Conservation (phyloP, 2,888 invertebrate species). For the Vandiemenella viatica region DNA sequence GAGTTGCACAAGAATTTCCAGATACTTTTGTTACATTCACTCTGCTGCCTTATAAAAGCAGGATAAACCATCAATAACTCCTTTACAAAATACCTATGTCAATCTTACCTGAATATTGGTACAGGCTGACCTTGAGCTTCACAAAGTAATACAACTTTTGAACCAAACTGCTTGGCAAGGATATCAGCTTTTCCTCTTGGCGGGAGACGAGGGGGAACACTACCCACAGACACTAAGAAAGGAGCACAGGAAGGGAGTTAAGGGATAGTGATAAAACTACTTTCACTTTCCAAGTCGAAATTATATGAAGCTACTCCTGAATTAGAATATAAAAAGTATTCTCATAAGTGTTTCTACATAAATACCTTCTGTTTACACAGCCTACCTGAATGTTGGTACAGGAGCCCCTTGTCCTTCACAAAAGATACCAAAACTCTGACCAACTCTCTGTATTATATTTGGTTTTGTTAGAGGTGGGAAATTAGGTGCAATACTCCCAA, state of each 20-base stretch:
- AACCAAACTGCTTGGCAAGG: slow-evolving; percentile 2
- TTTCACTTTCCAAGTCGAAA: no score
- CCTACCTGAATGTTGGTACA: not conserved
- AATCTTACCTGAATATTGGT: slow-evolving; percentile 19
- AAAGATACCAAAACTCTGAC: not conserved
- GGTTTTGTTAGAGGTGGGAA: not conserved
- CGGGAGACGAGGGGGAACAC: slow-evolving; percentile 19
- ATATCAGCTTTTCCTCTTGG: slow-evolving; percentile 15
- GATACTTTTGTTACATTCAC: no score
- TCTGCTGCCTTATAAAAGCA: no score
- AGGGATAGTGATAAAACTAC: no score
- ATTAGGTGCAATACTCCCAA: not conserved
- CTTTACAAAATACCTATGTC: no score
- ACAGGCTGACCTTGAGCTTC: slow-evolving; percentile 21
- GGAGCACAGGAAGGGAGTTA: no score
- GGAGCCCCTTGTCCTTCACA: not conserved
- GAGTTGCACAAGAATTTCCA: no score
- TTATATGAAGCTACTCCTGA: no score
- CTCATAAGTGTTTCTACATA: no score
- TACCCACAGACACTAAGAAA: slow-evolving; percentile 18
- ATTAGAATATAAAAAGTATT: no score
- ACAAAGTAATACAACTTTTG: slow-evolving; percentile 19
- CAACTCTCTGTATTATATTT: not conserved
- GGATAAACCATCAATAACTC: no score
- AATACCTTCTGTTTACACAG: no score